These are phyloP conservation scores for Cyprinodon diabolis DNA, from an alignment of 2,797 vertebrate species.

Conservation along the genomic window DNA sequence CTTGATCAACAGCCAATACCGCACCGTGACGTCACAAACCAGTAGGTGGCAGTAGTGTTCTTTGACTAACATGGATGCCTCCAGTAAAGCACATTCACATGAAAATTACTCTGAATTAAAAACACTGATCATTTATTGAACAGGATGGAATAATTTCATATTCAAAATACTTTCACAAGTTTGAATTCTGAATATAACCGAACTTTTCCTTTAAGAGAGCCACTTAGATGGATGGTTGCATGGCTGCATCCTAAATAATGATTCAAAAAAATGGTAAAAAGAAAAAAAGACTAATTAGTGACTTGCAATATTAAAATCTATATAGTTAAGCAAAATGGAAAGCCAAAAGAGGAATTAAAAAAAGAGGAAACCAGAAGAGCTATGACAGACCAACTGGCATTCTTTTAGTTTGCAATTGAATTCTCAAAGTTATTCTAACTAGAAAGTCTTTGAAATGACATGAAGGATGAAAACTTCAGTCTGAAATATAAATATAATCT, in stretches of 20 bases:
- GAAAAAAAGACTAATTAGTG: background rate
- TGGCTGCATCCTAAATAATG: background rate
- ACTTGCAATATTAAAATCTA: background rate
- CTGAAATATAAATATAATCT: background rate
- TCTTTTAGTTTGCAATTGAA: background rate
- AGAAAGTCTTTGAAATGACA: background rate
- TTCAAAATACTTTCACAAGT: no score
- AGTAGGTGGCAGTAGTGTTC: no score
- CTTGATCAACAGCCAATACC: no score
- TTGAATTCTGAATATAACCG: no score
- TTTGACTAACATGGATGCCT: no score
- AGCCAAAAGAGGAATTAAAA: background rate
- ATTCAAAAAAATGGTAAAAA: background rate
- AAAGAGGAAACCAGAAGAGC: no score
- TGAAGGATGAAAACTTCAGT: background rate
- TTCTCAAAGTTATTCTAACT: background rate
- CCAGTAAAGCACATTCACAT: no score
- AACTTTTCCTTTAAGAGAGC: background rate
- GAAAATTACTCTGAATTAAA: no score
- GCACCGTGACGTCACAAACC: no score
- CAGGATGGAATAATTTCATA: background rate
- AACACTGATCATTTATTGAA: background rate
- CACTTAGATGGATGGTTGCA: background rate
- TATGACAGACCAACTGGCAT: background rate
- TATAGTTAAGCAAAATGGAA: background rate